These are phyloP conservation scores for Eupeodes corollae DNA, from an alignment of 1,140 invertebrate genomes.

Conservation along the genomic window DNA sequence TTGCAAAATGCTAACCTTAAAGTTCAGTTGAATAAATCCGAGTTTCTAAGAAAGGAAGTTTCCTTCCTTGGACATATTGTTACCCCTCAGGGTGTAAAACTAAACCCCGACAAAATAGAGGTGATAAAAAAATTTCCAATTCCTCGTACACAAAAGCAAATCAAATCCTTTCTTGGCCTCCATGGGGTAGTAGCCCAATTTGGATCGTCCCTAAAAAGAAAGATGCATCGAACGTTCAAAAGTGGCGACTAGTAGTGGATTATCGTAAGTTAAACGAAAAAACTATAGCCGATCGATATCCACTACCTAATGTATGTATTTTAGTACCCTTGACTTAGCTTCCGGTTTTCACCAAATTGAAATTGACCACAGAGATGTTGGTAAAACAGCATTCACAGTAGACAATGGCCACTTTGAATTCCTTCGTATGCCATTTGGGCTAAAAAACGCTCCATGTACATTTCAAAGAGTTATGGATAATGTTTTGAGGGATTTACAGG, in stretches of 20 bases:
- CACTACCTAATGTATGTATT: constrained; percentile 37
- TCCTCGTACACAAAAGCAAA: constrained; percentile 9
- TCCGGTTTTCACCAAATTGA: constrained; percentile 41
- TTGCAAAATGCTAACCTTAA: constrained; percentile 10
- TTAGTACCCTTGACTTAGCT: constrained; percentile 35
- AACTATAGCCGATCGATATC: constrained; percentile 39
- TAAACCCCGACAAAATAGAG: constrained; percentile 13
- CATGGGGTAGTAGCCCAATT: constrained; percentile 4
- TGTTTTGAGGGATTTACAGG: constrained; percentile 9
- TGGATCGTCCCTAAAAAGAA: constrained; percentile 12
- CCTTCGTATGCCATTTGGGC: constrained; percentile 13
- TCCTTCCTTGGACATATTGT: constrained; percentile 28
- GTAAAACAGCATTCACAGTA: constrained; percentile 37
- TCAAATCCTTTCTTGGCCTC: constrained; percentile 13
- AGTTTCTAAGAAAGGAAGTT: constrained; percentile 18
- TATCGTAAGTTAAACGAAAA: constrained; percentile 35
- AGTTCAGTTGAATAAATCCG: constrained; percentile 15
- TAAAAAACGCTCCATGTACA: constrained; percentile 13
- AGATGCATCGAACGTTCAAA: constrained; percentile 10
- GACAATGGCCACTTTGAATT: constrained; percentile 16
- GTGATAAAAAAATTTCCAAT: constrained; percentile 11
- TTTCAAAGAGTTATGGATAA: constrained; percentile 27
- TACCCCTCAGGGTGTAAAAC: constrained; percentile 18
- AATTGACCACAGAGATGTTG: constrained; percentile 19
- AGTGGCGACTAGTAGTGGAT: constrained; percentile 30